Percentiles rank a stretch among this genome's conserved stretches.
Conservation (phyloP, 1,140 invertebrate genomes). For the Zaprionus capensis region DNA sequence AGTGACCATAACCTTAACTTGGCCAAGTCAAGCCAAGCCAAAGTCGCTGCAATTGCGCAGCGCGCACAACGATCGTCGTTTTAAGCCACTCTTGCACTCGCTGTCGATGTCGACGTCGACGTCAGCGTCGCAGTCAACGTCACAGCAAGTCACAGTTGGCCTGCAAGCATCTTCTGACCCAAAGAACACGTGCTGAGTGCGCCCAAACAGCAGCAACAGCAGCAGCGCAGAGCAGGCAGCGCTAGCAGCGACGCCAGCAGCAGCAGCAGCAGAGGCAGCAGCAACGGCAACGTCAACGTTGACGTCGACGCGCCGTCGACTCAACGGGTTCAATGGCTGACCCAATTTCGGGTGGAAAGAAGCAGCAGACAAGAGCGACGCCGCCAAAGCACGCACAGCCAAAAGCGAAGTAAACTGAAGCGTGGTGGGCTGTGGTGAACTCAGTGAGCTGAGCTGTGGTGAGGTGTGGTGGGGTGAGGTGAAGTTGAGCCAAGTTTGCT, state of each 20-base stretch:
- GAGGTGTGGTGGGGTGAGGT: background rate
- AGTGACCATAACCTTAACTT: constrained; percentile 79
- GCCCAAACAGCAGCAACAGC: constrained; percentile 9
- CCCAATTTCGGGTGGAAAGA: constrained; percentile 69
- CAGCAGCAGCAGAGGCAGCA: background rate
- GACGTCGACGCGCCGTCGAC: constrained; percentile 48
- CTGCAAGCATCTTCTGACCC: constrained; percentile 35
- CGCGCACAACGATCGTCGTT: constrained; percentile 14
- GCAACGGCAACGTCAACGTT: constrained; percentile 14
- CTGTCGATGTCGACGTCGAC: background rate
- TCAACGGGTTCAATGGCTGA: constrained; percentile 82
- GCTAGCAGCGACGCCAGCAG: constrained; percentile 9
- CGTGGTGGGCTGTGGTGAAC: constrained; percentile 27
- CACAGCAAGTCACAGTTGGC: constrained; percentile 17
- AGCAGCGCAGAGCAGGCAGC: constrained; percentile 22
- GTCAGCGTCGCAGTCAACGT: background rate
- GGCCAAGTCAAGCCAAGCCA: constrained; percentile 18
- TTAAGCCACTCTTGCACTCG: constrained; percentile 8
- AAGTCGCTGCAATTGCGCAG: constrained; percentile 4
- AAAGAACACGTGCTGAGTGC: constrained; percentile 66
- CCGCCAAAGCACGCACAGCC: background rate
- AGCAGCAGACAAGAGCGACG: constrained; percentile 24
- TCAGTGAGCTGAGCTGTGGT: background rate
- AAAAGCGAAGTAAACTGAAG: constrained; percentile 31
- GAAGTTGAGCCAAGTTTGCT: constrained; percentile 28